Percentiles rank a stretch among this genome's conserved stretches.
Conservation (phyloP, 1,140 invertebrate species). For the Anadara kagoshimensis region DNA sequence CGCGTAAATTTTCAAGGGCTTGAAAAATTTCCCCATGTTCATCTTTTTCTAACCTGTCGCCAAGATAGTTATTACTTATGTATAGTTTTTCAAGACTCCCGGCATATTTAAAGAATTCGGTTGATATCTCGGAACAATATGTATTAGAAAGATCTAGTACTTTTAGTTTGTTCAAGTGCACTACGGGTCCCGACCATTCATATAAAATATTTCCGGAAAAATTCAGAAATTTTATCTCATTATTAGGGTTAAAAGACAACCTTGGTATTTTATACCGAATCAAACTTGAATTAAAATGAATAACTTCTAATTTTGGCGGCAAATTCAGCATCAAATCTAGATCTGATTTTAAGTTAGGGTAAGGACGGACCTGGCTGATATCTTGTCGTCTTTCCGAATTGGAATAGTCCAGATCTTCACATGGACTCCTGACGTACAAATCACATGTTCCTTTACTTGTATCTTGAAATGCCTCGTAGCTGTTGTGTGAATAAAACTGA, state of each 20-base stretch:
- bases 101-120: not conserved
- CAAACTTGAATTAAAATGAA: not conserved
- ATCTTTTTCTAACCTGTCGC: not conserved
- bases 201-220: constrained; percentile 8
- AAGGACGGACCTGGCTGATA: too few species aligned
- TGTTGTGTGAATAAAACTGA: too few species aligned
- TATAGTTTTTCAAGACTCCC: not conserved
- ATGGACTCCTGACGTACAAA: too few species aligned
- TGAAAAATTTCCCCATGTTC: not conserved
- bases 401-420: too few species aligned
- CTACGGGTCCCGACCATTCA: constrained; percentile 24
- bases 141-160: not conserved
- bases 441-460: too few species aligned
- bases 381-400: too few species aligned
- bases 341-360: too few species aligned
- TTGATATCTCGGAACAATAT: not conserved
- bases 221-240: not conserved
- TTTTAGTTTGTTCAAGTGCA: constrained; percentile 8
- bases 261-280: not conserved
- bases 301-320: not conserved
- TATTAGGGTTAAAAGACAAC: not conserved
- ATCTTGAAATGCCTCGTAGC: too few species aligned
- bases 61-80: not conserved
- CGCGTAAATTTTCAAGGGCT: not conserved
- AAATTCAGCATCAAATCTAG: too few species aligned